These are phyloP conservation scores for Microtus pennsylvanicus DNA, from an alignment of 2,113 vertebrate species.

Conservation along the genomic window DNA sequence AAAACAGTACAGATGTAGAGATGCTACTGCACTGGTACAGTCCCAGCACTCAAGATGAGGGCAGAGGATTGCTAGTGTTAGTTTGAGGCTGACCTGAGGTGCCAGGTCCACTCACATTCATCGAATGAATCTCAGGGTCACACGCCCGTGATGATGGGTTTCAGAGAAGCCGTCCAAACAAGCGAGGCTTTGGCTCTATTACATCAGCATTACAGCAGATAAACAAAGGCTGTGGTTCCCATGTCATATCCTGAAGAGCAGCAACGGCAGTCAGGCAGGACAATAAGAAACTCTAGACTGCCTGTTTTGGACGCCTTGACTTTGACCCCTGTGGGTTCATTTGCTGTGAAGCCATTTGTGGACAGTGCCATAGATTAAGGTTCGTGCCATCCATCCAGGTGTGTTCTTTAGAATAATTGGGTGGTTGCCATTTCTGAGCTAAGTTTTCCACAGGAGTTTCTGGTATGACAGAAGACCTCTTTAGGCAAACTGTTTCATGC, in stretches of 20 bases:
- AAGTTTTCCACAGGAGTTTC: background rate
- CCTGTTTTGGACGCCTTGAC: background rate
- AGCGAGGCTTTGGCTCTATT: background rate
- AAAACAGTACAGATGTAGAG: background rate
- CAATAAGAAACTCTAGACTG: background rate
- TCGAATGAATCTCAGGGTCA: background rate
- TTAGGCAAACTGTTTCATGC: background rate
- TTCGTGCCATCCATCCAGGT: background rate
- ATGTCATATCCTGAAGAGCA: background rate
- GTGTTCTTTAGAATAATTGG: background rate
- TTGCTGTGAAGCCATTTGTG: background rate
- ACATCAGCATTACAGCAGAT: background rate
- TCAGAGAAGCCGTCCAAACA: background rate
- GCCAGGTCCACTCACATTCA: background rate
- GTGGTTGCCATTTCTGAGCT: conserved; percentile 43
- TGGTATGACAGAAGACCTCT: background rate
- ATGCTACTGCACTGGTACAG: background rate
- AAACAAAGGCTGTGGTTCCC: background rate
- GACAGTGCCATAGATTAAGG: background rate
- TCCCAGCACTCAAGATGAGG: background rate
- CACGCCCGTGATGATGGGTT: background rate
- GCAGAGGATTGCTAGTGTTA: background rate
- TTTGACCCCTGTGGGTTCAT: background rate
- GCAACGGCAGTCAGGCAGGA: background rate
- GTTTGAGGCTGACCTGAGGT: background rate